Evolutionary conservation across 1,140 invertebrate species (phyloP).

Genomic region (Bombus breviceps): DNA sequence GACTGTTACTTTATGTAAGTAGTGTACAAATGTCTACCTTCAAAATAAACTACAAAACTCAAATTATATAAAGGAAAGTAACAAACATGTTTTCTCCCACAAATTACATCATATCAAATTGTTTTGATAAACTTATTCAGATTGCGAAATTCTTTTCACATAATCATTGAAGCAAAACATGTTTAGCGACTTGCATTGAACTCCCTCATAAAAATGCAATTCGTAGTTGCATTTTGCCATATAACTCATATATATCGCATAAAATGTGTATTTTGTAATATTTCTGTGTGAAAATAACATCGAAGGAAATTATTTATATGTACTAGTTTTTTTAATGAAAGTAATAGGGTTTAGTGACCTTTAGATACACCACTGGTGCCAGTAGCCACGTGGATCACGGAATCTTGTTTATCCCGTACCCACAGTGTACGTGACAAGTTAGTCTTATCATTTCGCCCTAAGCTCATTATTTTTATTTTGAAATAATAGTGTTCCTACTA

Average conservation of each 20-base stretch:
- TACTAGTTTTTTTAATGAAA: background rate
- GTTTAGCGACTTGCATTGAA: background rate
- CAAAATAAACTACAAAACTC: background rate
- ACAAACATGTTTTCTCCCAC: background rate
- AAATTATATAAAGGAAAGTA: background rate
- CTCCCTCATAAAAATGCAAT: background rate
- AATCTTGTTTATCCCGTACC: background rate
- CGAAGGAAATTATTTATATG: background rate
- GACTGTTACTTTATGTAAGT: too few species aligned
- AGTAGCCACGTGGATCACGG: background rate
- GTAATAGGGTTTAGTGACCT: background rate
- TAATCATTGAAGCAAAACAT: too few species aligned
- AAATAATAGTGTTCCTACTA: background rate
- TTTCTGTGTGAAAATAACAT: background rate
- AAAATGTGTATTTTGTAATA: background rate
- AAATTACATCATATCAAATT: background rate
- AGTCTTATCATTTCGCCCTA: background rate
- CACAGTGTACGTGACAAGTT: background rate
- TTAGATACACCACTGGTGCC: background rate
- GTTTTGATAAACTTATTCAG: too few species aligned
- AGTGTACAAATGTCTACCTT: background rate
- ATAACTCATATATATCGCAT: background rate
- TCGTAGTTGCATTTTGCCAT: background rate
- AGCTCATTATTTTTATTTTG: background rate
- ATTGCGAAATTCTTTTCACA: too few species aligned